Percentiles rank a stretch among this genome's conserved stretches.
These are phyloP conservation scores for Drosophila willistoni DNA, from an alignment of 1,140 invertebrate genomes.

Conservation along the genomic window DNA sequence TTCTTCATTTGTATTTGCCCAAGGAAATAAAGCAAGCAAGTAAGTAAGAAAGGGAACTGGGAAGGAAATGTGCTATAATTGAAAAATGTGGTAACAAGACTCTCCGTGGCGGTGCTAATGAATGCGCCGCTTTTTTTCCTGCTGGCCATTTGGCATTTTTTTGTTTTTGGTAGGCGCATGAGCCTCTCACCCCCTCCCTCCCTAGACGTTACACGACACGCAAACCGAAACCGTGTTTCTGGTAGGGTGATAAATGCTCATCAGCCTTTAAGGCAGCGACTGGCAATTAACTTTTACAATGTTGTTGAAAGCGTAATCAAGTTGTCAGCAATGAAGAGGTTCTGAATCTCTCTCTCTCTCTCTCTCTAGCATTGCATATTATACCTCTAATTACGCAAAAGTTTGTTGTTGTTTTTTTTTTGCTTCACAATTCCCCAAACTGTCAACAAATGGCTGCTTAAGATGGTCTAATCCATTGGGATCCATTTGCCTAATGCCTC, in stretches of 20 bases:
- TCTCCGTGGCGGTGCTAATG: constrained; percentile 76
- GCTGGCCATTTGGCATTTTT: constrained; percentile 17
- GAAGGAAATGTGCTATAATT: constrained; percentile 80
- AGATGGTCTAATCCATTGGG: constrained; percentile 63
- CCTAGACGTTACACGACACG: constrained; percentile 43
- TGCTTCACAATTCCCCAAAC: constrained; percentile 55
- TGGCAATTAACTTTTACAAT: constrained; percentile 81
- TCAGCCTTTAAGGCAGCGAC: constrained; percentile 72
- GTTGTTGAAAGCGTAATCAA: constrained; percentile 79
- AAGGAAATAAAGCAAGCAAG: constrained; percentile 29
- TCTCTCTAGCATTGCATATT: constrained; percentile 47
- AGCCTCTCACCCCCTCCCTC: background rate
- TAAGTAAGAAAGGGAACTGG: constrained; percentile 20
- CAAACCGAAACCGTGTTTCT: constrained; percentile 42
- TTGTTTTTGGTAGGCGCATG: background rate
- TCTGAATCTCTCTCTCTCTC: background rate
- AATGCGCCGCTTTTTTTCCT: constrained; percentile 66
- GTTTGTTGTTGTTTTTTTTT: constrained; percentile 33
- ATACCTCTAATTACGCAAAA: constrained; percentile 73
- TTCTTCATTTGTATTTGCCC: constrained; percentile 72
- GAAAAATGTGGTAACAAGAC: constrained; percentile 82
- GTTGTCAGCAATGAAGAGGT: constrained; percentile 58
- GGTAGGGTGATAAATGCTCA: constrained; percentile 76
- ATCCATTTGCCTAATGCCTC: constrained; percentile 77
- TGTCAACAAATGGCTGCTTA: constrained; percentile 55